Evolutionary conservation across 2,797 vertebrate species (phyloP), one percentile per base, ranked within the genome.

Genomic region (Lepus oiostolus): DNA sequence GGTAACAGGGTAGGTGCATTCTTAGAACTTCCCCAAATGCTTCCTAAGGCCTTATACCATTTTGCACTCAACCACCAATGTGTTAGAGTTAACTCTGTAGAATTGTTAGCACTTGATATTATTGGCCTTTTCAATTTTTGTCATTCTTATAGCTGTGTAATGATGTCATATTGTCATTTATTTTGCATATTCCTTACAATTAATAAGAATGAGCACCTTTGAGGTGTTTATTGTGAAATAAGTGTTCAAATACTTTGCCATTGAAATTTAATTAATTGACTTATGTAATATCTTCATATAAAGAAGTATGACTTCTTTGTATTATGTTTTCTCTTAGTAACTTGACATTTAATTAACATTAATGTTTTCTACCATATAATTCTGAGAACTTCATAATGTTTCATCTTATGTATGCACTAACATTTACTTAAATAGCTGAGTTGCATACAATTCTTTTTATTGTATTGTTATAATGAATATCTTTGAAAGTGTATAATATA

Each of bases 201-300:
- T 86, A 90, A 65, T 58, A 60, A 80, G 14, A 4, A 11, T 83
- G 60, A 75, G 1, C 2, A 87, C 5, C n/a, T 86, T 89, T 79
- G 35, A 83, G 50, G 22, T 90, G 30, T 38, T 62, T 71, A 14
- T 75, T 90, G 4, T 75, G 17, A 63, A 87, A 7, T 26, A 30
- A 38, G 21, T 84, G 28, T 83, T 91, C 24, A 91, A 86, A 81
- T 32, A 70, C 38, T 87, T 96, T 85, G 35, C 9, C 65, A 71
- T 22, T 75, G 42, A 13, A 13, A 9, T 38, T 93, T 91, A n/a
- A 71, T 90, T 60, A 32, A 87, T 35, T 71, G 6, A 67, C 52
- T 79, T 67, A 7, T 70, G 35, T 79, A 70, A 68, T 91, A 52
- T 58, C 6, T 65, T 81, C 82, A 63, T 60, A 60, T 54, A 85